Evolutionary conservation across 2,888 invertebrate genomes (phyloP).

Genomic region (Volucella inanis): DNA sequence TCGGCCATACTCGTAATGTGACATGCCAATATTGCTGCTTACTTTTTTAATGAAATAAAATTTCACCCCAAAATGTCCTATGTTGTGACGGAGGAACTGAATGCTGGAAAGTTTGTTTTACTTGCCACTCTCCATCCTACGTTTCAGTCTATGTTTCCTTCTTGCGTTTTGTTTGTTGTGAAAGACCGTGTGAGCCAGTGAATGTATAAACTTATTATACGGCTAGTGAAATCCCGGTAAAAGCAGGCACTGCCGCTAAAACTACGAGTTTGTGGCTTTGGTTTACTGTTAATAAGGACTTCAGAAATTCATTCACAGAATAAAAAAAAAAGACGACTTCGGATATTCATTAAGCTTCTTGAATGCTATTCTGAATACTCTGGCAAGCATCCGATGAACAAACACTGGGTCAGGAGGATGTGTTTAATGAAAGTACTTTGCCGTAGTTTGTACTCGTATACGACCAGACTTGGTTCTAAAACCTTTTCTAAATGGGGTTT

Average conservation of each 20-base stretch:
- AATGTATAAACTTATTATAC: constrained; percentile 72
- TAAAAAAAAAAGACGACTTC: constrained; percentile 14
- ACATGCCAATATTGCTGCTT: constrained; percentile 71
- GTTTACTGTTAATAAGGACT: constrained; percentile 60
- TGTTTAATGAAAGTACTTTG: constrained; percentile 62
- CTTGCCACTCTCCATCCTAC: not conserved
- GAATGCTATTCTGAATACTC: constrained; percentile 53
- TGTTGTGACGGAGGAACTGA: constrained; percentile 43
- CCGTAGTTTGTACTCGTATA: constrained; percentile 17
- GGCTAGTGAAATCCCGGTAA: constrained; percentile 40
- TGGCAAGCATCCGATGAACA: constrained; percentile 30
- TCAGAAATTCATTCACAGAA: constrained; percentile 32
- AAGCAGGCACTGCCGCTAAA: not conserved
- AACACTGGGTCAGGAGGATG: constrained; percentile 63
- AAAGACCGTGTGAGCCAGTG: constrained; percentile 45
- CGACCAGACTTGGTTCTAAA: too few relatives aligned
- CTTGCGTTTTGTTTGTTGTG: constrained; percentile 44
- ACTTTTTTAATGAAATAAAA: constrained; percentile 71
- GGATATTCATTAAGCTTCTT: constrained; percentile 66
- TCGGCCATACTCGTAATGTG: constrained; percentile 55
- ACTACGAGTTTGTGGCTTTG: not conserved
- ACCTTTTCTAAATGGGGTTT: constrained; percentile 1
- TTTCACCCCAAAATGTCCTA: constrained; percentile 5
- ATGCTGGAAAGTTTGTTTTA: constrained; percentile 37
- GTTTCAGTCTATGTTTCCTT: constrained; percentile 6